Evolutionary conservation across 2,797 vertebrate genomes (phyloP).

Genomic region (Synaphobranchus kaupii): DNA sequence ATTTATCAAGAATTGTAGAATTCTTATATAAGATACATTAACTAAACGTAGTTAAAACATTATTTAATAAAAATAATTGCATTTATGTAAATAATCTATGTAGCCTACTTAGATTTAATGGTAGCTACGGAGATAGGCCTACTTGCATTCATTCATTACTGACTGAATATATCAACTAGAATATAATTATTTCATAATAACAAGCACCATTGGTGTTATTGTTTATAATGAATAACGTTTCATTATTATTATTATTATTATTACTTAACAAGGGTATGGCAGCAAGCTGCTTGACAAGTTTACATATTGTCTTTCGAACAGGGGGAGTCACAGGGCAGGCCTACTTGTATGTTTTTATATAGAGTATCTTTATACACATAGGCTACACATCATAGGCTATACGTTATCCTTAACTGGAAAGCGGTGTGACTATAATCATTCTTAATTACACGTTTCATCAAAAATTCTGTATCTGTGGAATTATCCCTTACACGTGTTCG

Average conservation of each 20-base stretch:
- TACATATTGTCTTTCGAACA: no score
- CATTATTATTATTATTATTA: neutral
- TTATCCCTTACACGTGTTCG: neutral
- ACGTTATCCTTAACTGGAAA: neutral
- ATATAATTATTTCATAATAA: neutral
- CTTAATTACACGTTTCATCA: neutral
- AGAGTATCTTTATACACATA: neutral
- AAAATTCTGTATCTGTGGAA: neutral
- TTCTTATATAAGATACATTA: slow-evolving; percentile 2
- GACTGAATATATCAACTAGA: neutral
- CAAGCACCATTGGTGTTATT: no score
- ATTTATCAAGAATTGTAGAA: neutral
- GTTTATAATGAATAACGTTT: no score
- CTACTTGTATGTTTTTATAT: neutral
- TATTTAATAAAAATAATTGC: no score
- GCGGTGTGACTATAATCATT: neutral
- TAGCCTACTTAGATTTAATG: no score
- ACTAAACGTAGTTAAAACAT: neutral
- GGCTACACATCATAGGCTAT: neutral
- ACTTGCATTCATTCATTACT: neutral
- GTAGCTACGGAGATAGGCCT: neutral
- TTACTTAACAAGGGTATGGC: neutral
- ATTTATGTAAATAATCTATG: no score
- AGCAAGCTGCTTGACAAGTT: no score
- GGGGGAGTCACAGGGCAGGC: no score